Evolutionary conservation across 2,797 vertebrate species (phyloP).

Genomic region (Hyperoplus lanceolatus): DNA sequence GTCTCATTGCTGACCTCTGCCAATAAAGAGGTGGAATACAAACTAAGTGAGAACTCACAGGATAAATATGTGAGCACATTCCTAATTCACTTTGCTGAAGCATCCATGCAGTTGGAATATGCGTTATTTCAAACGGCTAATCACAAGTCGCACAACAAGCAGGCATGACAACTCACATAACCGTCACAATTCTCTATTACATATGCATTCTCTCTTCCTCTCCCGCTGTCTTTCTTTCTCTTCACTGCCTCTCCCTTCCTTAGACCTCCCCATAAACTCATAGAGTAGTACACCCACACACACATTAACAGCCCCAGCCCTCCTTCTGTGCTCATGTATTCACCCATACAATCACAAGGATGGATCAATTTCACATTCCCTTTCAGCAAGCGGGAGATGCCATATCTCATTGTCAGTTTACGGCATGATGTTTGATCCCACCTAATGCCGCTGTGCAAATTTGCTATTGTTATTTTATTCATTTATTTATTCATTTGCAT

Average conservation of each 20-base stretch:
- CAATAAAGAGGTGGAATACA: slow-evolving; percentile 31
- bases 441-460: slow-evolving; percentile 67
- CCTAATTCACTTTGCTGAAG: slow-evolving; percentile 14
- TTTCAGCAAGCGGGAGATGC: slow-evolving; percentile 61
- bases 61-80: slow-evolving; percentile 15
- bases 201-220: slow-evolving; percentile 8
- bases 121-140: background rate
- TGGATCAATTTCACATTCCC: slow-evolving; percentile 76
- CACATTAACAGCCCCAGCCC: background rate
- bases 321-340: background rate
- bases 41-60: slow-evolving; percentile 6
- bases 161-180: slow-evolving; percentile 5
- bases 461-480: slow-evolving; percentile 31
- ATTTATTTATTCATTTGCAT: slow-evolving; percentile 5
- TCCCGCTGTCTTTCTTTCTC: slow-evolving; percentile 15
- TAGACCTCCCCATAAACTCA: slow-evolving; percentile 45
- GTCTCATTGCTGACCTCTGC: slow-evolving; percentile 8
- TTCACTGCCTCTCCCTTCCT: slow-evolving; percentile 3
- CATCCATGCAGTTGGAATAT: slow-evolving; percentile 21
- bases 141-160: slow-evolving; percentile 2
- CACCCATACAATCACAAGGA: slow-evolving; percentile 60
- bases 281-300: slow-evolving; percentile 37
- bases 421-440: slow-evolving; percentile 62
- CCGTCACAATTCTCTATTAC: slow-evolving; percentile 11
- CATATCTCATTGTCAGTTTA: slow-evolving; percentile 65